Evolutionary conservation across 2,888 invertebrate species (phyloP).

Genomic region (Strigamia transsilvanica): DNA sequence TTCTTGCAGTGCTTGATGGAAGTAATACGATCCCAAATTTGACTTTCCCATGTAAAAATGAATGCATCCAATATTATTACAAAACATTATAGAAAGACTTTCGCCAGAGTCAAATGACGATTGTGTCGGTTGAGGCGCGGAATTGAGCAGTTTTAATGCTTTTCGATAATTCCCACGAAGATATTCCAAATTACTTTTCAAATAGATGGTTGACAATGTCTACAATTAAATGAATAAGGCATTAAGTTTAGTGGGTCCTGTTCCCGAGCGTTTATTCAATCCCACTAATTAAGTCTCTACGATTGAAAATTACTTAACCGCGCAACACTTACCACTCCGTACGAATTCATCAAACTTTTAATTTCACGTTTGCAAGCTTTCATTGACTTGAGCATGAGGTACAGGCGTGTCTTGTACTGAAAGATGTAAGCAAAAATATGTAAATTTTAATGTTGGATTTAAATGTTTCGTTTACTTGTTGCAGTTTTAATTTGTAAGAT

Average conservation of each 20-base stretch:
- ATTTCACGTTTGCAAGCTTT: slow-evolving; percentile 65
- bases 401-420: slow-evolving; percentile 72
- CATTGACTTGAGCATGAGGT: slow-evolving; percentile 69
- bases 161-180: slow-evolving; percentile 72
- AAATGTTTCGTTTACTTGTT: slow-evolving; percentile 59
- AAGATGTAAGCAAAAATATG: background rate
- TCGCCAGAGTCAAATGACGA: slow-evolving; percentile 69
- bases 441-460: background rate
- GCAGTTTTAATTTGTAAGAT: slow-evolving; percentile 60
- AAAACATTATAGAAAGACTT: slow-evolving; percentile 72
- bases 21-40: slow-evolving; percentile 79
- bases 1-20: slow-evolving; percentile 80
- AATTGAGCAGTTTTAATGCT: slow-evolving; percentile 70
- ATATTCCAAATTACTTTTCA: slow-evolving; percentile 74
- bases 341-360: slow-evolving; percentile 62
- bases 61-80: slow-evolving; percentile 83
- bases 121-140: slow-evolving; percentile 55
- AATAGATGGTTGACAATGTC: slow-evolving; percentile 68
- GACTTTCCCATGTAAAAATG: slow-evolving; percentile 83
- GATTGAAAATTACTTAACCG: background rate
- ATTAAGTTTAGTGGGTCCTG: too few relatives aligned
- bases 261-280: too few relatives aligned
- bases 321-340: slow-evolving; percentile 60
- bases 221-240: slow-evolving; percentile 57
- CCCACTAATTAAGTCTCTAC: too few relatives aligned